These are phyloP conservation scores for Lepidocyrtoides sp. DNA, from an alignment of 2,888 invertebrate species.

Conservation along the genomic window DNA sequence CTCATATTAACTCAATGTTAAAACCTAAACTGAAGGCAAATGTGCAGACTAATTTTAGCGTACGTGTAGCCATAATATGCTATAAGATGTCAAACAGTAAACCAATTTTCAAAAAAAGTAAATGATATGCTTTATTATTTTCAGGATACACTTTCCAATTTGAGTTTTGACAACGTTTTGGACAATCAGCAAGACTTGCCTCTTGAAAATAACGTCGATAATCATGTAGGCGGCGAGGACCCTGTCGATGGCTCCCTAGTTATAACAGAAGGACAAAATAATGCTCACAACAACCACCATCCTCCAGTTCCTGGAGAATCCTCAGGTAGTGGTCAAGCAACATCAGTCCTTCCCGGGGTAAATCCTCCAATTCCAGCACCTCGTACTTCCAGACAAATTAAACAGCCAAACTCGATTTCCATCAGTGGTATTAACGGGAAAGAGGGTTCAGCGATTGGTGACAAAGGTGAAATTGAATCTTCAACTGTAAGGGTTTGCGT, in stretches of 20 bases:
- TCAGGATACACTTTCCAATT: conserved; percentile 84
- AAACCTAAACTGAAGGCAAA: too few relatives aligned
- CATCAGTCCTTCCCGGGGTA: conserved; percentile 15
- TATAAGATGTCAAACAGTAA: too few relatives aligned
- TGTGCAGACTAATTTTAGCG: too few relatives aligned
- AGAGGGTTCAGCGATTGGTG: neutral
- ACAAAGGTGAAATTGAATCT: conserved; percentile 14
- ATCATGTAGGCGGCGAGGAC: conserved; percentile 63
- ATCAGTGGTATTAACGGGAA: conserved; percentile 40
- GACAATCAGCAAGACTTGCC: conserved; percentile 73
- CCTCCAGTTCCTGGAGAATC: conserved; percentile 54
- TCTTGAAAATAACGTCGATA: conserved; percentile 62
- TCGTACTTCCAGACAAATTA: conserved; percentile 67
- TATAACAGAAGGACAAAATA: conserved; percentile 48
- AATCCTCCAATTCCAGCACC: conserved; percentile 75
- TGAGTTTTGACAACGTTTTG: conserved; percentile 83
- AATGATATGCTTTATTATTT: too few relatives aligned
- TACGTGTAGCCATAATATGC: too few relatives aligned
- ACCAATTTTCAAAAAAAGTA: too few relatives aligned
- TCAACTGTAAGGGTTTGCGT: conserved; percentile 74
- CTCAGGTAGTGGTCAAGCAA: conserved; percentile 5
- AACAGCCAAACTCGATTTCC: conserved; percentile 31
- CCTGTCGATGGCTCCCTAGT: neutral
- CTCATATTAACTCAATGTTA: too few relatives aligned
- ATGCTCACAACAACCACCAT: conserved; percentile 72